Evolutionary conservation across 2,888 invertebrate genomes (phyloP).

Genomic region (Arenicola marina): DNA sequence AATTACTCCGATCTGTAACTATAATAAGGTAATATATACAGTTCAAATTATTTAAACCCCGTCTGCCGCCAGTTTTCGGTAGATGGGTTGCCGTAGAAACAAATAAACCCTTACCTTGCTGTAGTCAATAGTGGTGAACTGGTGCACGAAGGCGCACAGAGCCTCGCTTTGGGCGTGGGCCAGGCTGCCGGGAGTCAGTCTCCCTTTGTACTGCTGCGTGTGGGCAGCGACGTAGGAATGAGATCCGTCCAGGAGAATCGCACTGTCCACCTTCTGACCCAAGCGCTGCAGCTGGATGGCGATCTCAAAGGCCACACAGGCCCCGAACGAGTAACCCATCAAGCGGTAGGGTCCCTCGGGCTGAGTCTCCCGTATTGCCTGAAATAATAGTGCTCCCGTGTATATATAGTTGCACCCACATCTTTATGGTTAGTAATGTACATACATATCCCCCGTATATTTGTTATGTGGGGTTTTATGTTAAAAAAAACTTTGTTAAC

Average conservation of each 20-base stretch:
- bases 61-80: too few relatives aligned
- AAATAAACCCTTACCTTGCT: conserved; percentile 34
- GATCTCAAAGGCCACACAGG: conserved; percentile 94
- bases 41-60: too few relatives aligned
- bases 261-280: conserved; percentile 55
- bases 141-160: conserved; percentile 48
- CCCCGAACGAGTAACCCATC: conserved; percentile 95
- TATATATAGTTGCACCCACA: too few relatives aligned
- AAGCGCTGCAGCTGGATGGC: conserved; percentile 71
- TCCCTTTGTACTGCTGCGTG: conserved; percentile 49
- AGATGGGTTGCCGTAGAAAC: too few relatives aligned
- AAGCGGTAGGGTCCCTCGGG: conserved; percentile 83
- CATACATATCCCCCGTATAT: too few relatives aligned
- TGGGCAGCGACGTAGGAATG: conserved; percentile 63
- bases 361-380: conserved; percentile 77
- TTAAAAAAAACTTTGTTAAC: too few relatives aligned
- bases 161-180: conserved; percentile 45
- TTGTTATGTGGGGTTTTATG: too few relatives aligned
- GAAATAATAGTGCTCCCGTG: too few relatives aligned
- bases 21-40: too few relatives aligned
- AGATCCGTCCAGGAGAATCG: conserved; percentile 85
- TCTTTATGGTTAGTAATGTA: too few relatives aligned
- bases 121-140: conserved; percentile 41
- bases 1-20: too few relatives aligned
- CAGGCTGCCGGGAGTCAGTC: conserved; percentile 36